A percentile compares a stretch with the other conserved stretches of the same genome.
These are phyloP conservation scores for Tachina grossa DNA, from an alignment of 2,888 invertebrate genomes.

Conservation along the genomic window DNA sequence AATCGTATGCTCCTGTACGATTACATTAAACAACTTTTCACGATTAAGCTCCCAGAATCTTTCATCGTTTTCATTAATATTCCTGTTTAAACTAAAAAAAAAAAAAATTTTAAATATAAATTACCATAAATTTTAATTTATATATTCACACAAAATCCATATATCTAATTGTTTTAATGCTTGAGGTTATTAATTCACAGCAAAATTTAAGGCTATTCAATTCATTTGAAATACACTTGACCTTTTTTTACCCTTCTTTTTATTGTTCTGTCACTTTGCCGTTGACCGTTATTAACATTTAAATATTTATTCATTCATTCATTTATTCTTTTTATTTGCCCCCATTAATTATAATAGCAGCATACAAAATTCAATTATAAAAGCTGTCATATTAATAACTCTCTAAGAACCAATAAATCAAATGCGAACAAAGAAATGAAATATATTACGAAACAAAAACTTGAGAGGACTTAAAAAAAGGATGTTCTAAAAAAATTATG, in stretches of 20 bases:
- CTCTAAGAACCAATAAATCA: constrained; percentile 66
- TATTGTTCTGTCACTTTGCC: constrained; percentile 14
- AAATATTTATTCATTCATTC: constrained; percentile 43
- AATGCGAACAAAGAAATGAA: constrained; percentile 47
- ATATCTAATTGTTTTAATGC: not conserved
- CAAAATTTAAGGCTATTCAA: not conserved
- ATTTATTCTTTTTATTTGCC: constrained; percentile 15
- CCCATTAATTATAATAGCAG: constrained; percentile 50
- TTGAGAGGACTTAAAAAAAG: constrained; percentile 12
- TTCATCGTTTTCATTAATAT: too few species aligned
- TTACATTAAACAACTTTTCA: too few species aligned
- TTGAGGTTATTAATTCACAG: constrained; percentile 1
- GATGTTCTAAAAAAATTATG: not conserved
- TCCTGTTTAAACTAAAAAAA: too few species aligned
- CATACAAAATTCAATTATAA: constrained; percentile 63
- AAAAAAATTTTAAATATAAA: not conserved
- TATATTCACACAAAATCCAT: not conserved
- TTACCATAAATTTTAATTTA: not conserved
- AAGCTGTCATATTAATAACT: constrained; percentile 61
- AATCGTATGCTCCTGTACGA: too few species aligned
- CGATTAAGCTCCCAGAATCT: too few species aligned
- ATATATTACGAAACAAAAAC: constrained; percentile 1
- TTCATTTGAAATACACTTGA: constrained; percentile 16
- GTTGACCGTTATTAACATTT: constrained; percentile 41
- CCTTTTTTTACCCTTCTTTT: constrained; percentile 39